Percentiles rank a stretch among this genome's conserved stretches.
Conservation (phyloP, 2,888 invertebrate species). For the Biston stratarius region DNA sequence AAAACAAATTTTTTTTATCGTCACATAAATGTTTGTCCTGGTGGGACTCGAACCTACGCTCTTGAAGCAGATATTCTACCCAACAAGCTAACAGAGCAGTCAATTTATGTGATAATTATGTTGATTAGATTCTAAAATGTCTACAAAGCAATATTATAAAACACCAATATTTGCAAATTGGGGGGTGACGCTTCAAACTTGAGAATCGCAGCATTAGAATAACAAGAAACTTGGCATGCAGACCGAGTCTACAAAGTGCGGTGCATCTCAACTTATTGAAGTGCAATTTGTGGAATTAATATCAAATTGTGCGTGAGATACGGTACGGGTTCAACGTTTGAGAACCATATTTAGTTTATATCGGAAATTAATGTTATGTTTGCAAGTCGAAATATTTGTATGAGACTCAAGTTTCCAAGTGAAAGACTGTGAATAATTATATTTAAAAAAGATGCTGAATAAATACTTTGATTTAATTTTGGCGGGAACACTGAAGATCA, state of each 20-base stretch:
- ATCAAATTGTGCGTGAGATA: constrained; percentile 24
- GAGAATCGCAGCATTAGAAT: constrained; percentile 14
- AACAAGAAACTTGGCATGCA: constrained; percentile 31
- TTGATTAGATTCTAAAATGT: too few species aligned
- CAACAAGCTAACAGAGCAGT: too few species aligned
- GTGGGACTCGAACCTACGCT: too few species aligned
- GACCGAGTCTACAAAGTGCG: constrained; percentile 1
- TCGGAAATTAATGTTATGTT: constrained; percentile 15
- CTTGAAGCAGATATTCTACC: too few species aligned
- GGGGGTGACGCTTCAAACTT: not conserved
- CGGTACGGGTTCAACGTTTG: constrained; percentile 9
- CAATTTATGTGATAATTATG: too few species aligned
- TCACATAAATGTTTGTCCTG: too few species aligned
- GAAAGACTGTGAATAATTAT: not conserved
- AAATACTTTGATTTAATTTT: too few species aligned
- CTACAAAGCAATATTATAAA: too few species aligned
- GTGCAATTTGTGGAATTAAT: constrained; percentile 29
- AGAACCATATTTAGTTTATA: constrained; percentile 14
- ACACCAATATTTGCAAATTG: too few species aligned
- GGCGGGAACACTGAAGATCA: too few species aligned
- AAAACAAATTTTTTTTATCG: too few species aligned
- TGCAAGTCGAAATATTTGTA: constrained; percentile 17
- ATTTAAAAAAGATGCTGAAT: too few species aligned
- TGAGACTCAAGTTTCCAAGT: not conserved
- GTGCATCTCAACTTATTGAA: constrained; percentile 24